Evolutionary conservation across 2,113 vertebrate species (phyloP).

Genomic region (Cyphomyrus discorhynchus): DNA sequence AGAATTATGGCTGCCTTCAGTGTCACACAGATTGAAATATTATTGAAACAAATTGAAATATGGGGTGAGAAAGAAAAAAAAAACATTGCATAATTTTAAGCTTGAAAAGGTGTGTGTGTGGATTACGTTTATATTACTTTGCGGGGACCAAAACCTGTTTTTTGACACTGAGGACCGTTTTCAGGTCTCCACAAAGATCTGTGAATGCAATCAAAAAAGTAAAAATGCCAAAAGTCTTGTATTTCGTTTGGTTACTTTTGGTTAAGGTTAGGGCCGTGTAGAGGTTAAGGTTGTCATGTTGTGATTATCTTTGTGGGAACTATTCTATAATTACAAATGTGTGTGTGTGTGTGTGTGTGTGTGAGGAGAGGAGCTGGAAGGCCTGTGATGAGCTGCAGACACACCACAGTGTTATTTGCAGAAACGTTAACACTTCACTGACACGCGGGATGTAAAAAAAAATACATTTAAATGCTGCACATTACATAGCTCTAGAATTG

Average conservation of each 20-base stretch:
- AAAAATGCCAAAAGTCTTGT: no score
- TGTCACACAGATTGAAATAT: conserved; percentile 45
- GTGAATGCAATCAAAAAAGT: no score
- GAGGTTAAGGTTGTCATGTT: no score
- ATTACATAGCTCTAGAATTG: neutral
- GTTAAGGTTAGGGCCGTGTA: no score
- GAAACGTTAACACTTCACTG: neutral
- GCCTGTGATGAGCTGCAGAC: neutral
- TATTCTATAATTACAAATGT: neutral
- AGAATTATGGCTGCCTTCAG: conserved; percentile 25
- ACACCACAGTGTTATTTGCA: neutral
- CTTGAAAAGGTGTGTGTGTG: neutral
- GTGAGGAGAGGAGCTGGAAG: neutral
- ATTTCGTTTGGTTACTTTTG: no score
- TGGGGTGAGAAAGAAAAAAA: conserved; percentile 30
- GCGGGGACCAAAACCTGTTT: neutral
- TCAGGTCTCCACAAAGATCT: no score
- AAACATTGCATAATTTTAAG: conserved; percentile 39
- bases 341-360: neutral
- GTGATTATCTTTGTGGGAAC: no score
- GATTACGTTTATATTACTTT: neutral
- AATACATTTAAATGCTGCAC: neutral
- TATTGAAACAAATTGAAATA: conserved; percentile 36
- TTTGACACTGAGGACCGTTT: no score
- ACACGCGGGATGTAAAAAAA: neutral